These are phyloP conservation scores for Dolichoris vasculosae DNA, from an alignment of 1,140 invertebrate genomes.

Conservation along the genomic window DNA sequence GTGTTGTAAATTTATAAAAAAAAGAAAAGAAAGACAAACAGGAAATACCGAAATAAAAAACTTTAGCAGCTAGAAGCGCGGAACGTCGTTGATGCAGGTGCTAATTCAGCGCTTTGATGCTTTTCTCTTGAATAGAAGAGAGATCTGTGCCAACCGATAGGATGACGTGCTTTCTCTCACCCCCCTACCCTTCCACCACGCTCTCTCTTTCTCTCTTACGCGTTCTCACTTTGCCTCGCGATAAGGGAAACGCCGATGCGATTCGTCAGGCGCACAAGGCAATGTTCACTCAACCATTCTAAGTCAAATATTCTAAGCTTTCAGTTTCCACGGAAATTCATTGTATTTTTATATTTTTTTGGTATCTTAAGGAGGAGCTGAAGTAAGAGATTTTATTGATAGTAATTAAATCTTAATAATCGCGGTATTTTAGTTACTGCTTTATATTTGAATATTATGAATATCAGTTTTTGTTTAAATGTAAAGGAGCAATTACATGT, in stretches of 20 bases:
- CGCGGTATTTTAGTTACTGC: neutral
- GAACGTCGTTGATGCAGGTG: neutral
- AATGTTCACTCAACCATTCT: neutral
- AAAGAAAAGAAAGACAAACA: too few species aligned
- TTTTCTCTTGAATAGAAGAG: conserved; percentile 54
- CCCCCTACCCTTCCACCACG: neutral
- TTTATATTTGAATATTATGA: neutral
- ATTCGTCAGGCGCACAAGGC: neutral
- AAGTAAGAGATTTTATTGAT: neutral
- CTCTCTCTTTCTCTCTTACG: neutral
- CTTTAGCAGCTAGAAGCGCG: neutral
- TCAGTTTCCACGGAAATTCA: neutral
- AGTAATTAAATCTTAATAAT: neutral
- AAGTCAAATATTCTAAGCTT: neutral
- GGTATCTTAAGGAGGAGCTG: neutral
- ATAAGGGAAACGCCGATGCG: neutral
- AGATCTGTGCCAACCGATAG: conserved; percentile 61
- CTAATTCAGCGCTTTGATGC: conserved; percentile 61
- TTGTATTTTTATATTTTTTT: neutral
- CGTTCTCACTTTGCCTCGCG: neutral
- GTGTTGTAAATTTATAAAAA: too few species aligned
- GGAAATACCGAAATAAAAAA: neutral
- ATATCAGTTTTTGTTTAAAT: neutral
- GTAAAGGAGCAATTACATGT: neutral
- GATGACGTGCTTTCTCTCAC: conserved; percentile 30